Evolutionary conservation across 2,888 invertebrate genomes (phyloP).

Genomic region (Phortica magna): DNA sequence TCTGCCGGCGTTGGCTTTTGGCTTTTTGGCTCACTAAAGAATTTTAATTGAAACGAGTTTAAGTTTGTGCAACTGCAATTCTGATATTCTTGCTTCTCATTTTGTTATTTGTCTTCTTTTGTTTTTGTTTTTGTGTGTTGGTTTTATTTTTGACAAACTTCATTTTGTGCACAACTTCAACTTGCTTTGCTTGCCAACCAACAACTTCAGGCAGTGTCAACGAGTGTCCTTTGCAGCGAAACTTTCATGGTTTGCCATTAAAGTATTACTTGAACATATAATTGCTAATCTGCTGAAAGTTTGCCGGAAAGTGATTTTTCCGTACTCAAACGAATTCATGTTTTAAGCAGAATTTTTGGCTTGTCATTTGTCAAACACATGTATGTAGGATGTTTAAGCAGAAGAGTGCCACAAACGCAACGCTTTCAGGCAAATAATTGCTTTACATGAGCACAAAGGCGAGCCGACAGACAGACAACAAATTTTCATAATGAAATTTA

Average conservation of each 20-base stretch:
- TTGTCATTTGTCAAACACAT: too few species aligned
- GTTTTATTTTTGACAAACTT: slow-evolving; percentile 1
- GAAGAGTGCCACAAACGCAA: background rate
- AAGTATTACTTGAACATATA: too few species aligned
- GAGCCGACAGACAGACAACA: slow-evolving; percentile 46
- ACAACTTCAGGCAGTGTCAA: too few species aligned
- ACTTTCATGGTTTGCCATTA: too few species aligned
- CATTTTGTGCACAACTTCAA: background rate
- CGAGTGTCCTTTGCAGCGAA: too few species aligned
- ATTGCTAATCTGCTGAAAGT: too few species aligned
- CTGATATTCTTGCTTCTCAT: background rate
- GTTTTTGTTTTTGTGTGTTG: background rate
- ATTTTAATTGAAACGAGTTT: slow-evolving; percentile 32
- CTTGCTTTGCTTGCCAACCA: background rate
- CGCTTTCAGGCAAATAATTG: slow-evolving; percentile 5
- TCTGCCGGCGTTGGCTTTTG: background rate
- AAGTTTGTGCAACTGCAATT: slow-evolving; percentile 26
- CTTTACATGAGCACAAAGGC: background rate
- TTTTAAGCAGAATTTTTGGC: too few species aligned
- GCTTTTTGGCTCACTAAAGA: slow-evolving; percentile 18
- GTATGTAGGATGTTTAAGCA: background rate
- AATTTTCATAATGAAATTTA: background rate
- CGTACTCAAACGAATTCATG: too few species aligned
- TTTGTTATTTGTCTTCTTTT: background rate
- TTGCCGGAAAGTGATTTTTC: too few species aligned